Conservation (phyloP, 2,797 vertebrate genomes). For the Clarias pachynema region DNA sequence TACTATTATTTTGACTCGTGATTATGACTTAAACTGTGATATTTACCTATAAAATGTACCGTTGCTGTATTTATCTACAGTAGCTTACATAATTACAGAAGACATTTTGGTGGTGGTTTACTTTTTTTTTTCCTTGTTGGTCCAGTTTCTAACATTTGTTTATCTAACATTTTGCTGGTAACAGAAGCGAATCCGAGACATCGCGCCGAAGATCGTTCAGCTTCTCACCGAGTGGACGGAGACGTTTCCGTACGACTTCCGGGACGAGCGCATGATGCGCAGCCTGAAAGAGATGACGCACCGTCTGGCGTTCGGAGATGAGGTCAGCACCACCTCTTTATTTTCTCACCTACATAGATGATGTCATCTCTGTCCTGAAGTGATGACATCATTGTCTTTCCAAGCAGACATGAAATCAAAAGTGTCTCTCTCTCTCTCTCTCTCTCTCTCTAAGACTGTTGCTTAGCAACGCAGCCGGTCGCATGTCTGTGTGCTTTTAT, state of each 20-base stretch:
- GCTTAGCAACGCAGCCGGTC: constrained; percentile 9
- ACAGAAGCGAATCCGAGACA: constrained; percentile 87
- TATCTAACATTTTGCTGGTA: too few relatives aligned
- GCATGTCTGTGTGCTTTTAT: neutral
- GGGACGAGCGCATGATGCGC: constrained; percentile 96
- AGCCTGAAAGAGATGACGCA: constrained; percentile 92
- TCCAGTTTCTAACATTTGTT: neutral
- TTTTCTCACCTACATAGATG: neutral
- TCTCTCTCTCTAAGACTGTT: neutral
- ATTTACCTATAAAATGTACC: too few relatives aligned
- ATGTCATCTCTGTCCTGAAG: constrained; percentile 1
- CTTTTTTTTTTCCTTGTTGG: neutral
- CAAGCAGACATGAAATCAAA: constrained; percentile 14
- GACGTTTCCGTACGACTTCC: constrained; percentile 95
- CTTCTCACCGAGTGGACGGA: constrained; percentile 95
- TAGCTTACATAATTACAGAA: neutral
- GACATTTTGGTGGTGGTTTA: neutral
- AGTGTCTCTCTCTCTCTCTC: neutral
- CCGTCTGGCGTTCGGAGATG: constrained; percentile 85
- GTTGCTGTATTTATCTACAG: too few relatives aligned
- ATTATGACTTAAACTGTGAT: too few relatives aligned
- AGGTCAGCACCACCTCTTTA: constrained; percentile 74
- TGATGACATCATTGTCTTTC: constrained; percentile 17
- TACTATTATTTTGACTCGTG: too few relatives aligned
- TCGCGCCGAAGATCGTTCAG: constrained; percentile 93